These are phyloP conservation scores for Scartelaos histophorus DNA, from an alignment of 2,113 vertebrate genomes.

Conservation along the genomic window DNA sequence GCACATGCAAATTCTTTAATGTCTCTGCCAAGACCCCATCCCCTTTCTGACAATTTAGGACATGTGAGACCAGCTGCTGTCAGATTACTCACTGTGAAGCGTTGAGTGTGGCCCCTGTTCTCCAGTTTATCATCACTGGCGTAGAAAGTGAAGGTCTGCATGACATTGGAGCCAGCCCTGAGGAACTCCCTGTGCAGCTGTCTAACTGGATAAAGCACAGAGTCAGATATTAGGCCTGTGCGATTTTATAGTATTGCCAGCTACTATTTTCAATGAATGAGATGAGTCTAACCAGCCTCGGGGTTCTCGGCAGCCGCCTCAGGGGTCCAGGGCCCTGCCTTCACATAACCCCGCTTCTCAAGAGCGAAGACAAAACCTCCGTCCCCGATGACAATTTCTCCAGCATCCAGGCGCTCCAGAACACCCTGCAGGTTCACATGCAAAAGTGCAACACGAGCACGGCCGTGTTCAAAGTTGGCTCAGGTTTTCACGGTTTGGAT, in stretches of 20 bases:
- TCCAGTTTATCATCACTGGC: constrained; percentile 96
- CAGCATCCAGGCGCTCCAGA: constrained; percentile 88
- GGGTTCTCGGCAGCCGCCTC: constrained; percentile 92
- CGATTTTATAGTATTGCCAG: neutral
- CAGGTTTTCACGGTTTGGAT: neutral
- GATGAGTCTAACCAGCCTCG: constrained; percentile 82
- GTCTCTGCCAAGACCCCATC: neutral
- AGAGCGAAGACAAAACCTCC: constrained; percentile 96
- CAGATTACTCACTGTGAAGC: constrained; percentile 83
- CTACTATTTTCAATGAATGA: no score
- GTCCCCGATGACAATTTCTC: constrained; percentile 92
- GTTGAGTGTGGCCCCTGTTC: constrained; percentile 91
- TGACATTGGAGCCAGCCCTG: constrained; percentile 89
- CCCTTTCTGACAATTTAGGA: neutral
- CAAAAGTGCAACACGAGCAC: neutral
- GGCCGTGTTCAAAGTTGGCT: neutral
- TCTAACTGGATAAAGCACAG: constrained; percentile 78
- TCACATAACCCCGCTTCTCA: constrained; percentile 96
- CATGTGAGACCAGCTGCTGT: constrained; percentile 37
- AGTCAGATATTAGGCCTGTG: neutral
- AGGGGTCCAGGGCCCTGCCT: constrained; percentile 97
- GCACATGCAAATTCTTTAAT: neutral
- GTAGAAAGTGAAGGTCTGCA: constrained; percentile 97
- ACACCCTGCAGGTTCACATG: constrained; percentile 78
- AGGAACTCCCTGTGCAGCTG: constrained; percentile 97